These are phyloP conservation scores for Varecia variegata DNA, from an alignment of 2,797 vertebrate genomes.

Conservation along the genomic window DNA sequence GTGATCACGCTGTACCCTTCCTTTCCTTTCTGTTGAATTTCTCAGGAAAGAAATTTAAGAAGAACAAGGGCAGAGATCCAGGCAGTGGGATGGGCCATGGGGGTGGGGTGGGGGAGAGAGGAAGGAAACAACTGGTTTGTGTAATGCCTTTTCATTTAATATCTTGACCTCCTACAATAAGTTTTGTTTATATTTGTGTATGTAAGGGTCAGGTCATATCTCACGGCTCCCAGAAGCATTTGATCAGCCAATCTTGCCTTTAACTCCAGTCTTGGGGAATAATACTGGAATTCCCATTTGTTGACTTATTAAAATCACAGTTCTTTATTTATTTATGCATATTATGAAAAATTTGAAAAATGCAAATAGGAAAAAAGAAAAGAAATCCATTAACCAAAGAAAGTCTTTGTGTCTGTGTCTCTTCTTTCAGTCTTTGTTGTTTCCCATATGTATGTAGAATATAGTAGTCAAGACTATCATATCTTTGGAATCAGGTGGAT, in stretches of 20 bases:
- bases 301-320: background rate
- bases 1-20: background rate
- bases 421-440: background rate
- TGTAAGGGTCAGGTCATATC: background rate
- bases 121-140: background rate
- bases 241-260: background rate
- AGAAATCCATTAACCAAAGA: background rate
- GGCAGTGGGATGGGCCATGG: background rate
- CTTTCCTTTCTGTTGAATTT: background rate
- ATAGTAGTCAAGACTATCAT: background rate
- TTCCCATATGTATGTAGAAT: background rate
- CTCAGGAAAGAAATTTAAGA: background rate
- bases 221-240: background rate
- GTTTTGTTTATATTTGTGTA: background rate
- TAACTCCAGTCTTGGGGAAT: background rate
- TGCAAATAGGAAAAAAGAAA: background rate
- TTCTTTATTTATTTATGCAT: background rate
- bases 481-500: background rate
- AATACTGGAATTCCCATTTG: background rate
- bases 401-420: background rate
- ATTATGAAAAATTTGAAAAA: background rate
- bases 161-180: background rate
- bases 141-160: background rate
- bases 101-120: accelerated
- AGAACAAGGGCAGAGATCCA: background rate